A percentile compares a stretch with the other conserved stretches of the same genome.
Evolutionary conservation across 2,888 invertebrate genomes (phyloP).

Genomic region (Autographa gamma): DNA sequence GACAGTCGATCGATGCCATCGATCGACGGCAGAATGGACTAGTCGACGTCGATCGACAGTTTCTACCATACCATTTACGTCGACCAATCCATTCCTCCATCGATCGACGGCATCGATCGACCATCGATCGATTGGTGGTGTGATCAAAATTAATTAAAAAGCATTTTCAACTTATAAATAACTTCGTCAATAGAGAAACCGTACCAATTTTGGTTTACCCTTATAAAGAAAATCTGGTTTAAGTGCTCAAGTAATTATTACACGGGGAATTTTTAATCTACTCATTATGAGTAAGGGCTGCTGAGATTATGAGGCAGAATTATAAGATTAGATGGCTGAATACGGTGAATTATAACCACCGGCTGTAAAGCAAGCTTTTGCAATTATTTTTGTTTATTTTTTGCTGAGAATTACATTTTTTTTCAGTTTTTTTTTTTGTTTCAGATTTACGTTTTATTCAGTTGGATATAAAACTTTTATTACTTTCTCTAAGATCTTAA

Average conservation of each 20-base stretch:
- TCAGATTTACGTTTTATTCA: too few relatives aligned
- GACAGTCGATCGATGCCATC: too few relatives aligned
- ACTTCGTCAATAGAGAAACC: constrained; percentile 25
- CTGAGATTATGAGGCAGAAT: constrained; percentile 74
- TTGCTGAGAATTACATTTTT: constrained; percentile 27
- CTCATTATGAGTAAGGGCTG: constrained; percentile 78
- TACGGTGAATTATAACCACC: constrained; percentile 58
- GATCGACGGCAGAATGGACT: too few relatives aligned
- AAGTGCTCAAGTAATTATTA: constrained; percentile 76
- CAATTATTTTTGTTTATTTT: constrained; percentile 53
- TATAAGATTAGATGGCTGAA: constrained; percentile 69
- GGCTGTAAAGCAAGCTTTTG: constrained; percentile 52
- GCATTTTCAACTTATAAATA: background rate
- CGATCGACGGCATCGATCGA: too few relatives aligned
- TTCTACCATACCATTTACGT: too few relatives aligned
- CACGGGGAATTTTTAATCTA: constrained; percentile 79
- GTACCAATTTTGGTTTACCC: constrained; percentile 59
- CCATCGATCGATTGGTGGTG: too few relatives aligned
- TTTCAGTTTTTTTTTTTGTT: too few relatives aligned
- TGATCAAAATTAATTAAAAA: constrained; percentile 14
- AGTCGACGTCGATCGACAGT: too few relatives aligned
- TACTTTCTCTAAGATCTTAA: too few relatives aligned
- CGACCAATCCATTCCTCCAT: too few relatives aligned
- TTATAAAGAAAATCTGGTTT: constrained; percentile 71
- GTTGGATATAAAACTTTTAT: too few relatives aligned